phyloP scores from a whole-genome alignment of 2,888 invertebrate genomes.

The Fabriciana adippe region DNA sequence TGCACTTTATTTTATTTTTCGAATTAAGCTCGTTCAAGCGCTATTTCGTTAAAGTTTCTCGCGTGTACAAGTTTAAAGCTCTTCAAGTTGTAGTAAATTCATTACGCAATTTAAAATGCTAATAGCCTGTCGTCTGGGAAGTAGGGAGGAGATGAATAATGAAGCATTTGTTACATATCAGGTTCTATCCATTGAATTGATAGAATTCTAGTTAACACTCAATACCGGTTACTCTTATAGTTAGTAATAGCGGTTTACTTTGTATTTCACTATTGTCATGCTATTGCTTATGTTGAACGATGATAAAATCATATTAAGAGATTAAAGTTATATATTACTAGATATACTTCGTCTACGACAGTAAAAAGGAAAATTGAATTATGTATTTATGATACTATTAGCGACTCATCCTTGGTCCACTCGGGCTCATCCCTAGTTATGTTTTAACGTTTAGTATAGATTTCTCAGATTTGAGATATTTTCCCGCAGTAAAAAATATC shows the following conservation, averaged over 20 bases:
- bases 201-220: constrained; percentile 19
- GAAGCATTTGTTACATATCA: constrained; percentile 63
- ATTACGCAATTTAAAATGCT: constrained; percentile 77
- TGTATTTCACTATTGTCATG: too few species aligned
- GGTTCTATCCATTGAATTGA: constrained; percentile 50
- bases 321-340: too few species aligned
- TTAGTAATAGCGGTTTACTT: not conserved
- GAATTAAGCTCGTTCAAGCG: constrained; percentile 15
- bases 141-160: constrained; percentile 66
- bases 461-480: too few species aligned
- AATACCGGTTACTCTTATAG: not conserved
- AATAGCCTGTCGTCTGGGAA: constrained; percentile 68
- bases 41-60: constrained; percentile 20
- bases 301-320: too few species aligned
- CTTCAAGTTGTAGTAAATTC: constrained; percentile 58
- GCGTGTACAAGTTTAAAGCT: constrained; percentile 32
- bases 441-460: too few species aligned
- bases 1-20: constrained; percentile 15
- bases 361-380: too few species aligned
- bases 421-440: too few species aligned
- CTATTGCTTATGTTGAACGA: too few species aligned
- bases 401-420: too few species aligned
- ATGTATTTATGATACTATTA: too few species aligned
- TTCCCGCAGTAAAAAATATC: too few species aligned
- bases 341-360: too few species aligned